These are phyloP conservation scores for Paedocypris sp. DNA, from an alignment of 2,113 vertebrate species.

Conservation along the genomic window DNA sequence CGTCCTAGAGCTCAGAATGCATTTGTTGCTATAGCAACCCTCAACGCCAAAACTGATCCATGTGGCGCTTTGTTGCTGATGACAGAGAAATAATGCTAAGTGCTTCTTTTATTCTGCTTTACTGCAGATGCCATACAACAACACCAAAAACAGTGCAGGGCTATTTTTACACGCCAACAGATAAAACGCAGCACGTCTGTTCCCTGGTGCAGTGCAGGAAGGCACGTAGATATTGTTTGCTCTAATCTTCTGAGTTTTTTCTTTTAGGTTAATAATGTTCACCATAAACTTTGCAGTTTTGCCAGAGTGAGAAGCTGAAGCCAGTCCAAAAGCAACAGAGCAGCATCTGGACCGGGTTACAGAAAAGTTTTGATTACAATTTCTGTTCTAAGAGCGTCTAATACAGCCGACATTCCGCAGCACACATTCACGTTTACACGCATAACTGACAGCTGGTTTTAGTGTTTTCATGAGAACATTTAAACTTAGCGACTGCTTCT, in stretches of 20 bases:
- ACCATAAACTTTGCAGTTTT: slow-evolving; percentile 8
- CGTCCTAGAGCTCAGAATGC: neutral
- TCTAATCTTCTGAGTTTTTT: neutral
- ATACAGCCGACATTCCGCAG: neutral
- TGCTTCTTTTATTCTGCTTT: neutral
- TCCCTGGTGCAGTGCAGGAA: slow-evolving; percentile 2
- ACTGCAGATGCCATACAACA: too few species aligned
- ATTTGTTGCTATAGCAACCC: slow-evolving; percentile 12
- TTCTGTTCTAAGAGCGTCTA: neutral
- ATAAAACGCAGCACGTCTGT: too few species aligned
- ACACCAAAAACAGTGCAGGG: too few species aligned
- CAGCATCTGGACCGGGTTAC: slow-evolving; percentile 14
- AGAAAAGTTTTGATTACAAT: slow-evolving; percentile 11
- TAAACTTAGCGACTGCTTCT: neutral
- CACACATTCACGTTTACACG: neutral
- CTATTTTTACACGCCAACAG: too few species aligned
- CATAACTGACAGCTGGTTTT: neutral
- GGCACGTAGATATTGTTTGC: neutral
- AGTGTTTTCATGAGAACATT: neutral
- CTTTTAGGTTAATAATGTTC: slow-evolving; percentile 7
- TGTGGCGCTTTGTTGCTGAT: slow-evolving; percentile 11
- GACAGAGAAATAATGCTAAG: slow-evolving; percentile 12
- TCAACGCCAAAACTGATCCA: slow-evolving; percentile 10
- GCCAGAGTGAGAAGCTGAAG: neutral
- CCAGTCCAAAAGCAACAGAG: slow-evolving; percentile 14